A percentile compares a stretch with the other conserved stretches of the same genome.
These are phyloP conservation scores for Cygnus buccinator DNA, from an alignment of 2,113 vertebrate genomes.

Conservation along the genomic window DNA sequence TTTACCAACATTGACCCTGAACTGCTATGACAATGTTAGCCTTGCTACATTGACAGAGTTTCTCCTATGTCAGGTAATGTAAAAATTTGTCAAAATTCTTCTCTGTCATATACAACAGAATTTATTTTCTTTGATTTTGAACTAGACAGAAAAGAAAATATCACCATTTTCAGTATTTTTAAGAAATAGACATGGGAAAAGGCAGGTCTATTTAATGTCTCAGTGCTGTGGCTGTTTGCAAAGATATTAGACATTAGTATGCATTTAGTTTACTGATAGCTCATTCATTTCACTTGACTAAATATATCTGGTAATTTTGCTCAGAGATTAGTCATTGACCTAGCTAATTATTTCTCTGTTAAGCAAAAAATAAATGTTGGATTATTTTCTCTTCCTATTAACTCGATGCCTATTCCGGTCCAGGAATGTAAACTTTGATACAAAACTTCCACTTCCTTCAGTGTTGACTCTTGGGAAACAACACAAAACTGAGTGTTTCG, in stretches of 20 bases:
- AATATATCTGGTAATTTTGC: background rate
- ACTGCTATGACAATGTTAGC: background rate
- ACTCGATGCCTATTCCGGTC: background rate
- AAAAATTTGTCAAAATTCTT: background rate
- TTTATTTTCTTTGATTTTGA: background rate
- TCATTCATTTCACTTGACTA: background rate
- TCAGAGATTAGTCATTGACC: background rate
- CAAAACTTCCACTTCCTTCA: background rate
- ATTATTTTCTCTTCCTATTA: background rate
- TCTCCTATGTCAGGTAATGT: background rate
- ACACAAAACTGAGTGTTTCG: rapidly evolving
- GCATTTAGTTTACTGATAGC: background rate
- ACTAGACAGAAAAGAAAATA: background rate
- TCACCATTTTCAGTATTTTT: background rate
- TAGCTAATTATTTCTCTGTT: background rate
- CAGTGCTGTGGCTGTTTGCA: background rate
- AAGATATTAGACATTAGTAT: background rate
- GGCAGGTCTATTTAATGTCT: background rate
- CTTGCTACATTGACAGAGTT: rapidly evolving
- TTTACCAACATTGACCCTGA: background rate
- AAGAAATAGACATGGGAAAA: background rate
- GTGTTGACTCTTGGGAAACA: background rate
- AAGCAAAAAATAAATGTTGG: background rate
- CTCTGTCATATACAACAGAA: background rate
- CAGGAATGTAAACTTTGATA: background rate